These are phyloP conservation scores for Drosophila nasuta DNA, from an alignment of 1,140 invertebrate genomes.

Conservation along the genomic window DNA sequence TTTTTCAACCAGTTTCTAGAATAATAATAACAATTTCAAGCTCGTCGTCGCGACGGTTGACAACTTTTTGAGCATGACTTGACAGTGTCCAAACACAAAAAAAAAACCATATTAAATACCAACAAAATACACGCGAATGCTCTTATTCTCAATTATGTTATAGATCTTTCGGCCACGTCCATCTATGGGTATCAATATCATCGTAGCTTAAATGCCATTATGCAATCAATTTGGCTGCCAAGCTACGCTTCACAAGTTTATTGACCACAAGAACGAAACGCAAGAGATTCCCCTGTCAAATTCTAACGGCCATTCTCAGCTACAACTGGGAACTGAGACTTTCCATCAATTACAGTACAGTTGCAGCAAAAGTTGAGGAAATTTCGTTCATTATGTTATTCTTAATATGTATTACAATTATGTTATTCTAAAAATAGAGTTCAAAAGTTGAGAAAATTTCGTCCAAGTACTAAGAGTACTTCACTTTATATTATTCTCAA, in stretches of 20 bases:
- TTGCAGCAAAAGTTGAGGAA: conserved; percentile 11
- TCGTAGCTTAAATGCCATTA: conserved; percentile 76
- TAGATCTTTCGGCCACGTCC: conserved; percentile 56
- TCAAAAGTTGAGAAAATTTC: background rate
- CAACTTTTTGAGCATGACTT: conserved; percentile 78
- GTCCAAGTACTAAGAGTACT: background rate
- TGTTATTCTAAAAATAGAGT: no score
- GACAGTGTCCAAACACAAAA: conserved; percentile 20
- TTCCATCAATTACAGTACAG: conserved; percentile 31
- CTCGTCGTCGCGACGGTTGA: conserved; percentile 48
- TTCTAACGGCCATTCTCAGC: conserved; percentile 30
- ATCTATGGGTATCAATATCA: conserved; percentile 23
- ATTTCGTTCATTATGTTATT: no score
- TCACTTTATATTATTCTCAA: no score
- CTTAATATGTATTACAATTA: no score
- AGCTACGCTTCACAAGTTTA: conserved; percentile 72
- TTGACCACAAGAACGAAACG: conserved; percentile 58
- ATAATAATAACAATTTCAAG: conserved; percentile 9
- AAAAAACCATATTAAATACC: background rate
- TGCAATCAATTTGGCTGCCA: conserved; percentile 79
- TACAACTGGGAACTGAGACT: conserved; percentile 1
- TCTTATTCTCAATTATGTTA: conserved; percentile 84
- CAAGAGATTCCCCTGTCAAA: conserved; percentile 5
- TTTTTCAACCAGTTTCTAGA: conserved; percentile 57
- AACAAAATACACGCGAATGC: conserved; percentile 61